Evolutionary conservation across 2,888 invertebrate genomes (phyloP).

Genomic region (Sinodicranocentrus sp.): DNA sequence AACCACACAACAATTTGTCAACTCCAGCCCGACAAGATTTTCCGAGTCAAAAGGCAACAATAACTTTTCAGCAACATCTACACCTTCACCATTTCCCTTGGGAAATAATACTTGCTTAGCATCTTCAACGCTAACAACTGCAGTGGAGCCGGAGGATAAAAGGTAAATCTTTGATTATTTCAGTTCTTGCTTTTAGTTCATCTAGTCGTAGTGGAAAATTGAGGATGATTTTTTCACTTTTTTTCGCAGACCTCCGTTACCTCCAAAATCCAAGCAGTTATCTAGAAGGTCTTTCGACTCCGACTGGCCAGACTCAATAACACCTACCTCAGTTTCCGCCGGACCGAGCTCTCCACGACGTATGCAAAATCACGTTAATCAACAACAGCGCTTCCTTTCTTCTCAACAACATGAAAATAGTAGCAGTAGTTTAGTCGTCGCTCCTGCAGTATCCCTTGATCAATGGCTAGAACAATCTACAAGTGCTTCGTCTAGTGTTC

Average conservation of each 20-base stretch:
- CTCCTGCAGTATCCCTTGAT: constrained; percentile 63
- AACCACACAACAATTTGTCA: neutral
- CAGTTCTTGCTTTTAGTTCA: too few relatives aligned
- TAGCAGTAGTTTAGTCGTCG: constrained; percentile 38
- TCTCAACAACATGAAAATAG: constrained; percentile 2
- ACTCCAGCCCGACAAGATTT: constrained; percentile 36
- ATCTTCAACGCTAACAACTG: constrained; percentile 5
- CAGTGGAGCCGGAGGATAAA: constrained; percentile 20
- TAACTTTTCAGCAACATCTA: constrained; percentile 27
- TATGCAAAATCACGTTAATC: constrained; percentile 19
- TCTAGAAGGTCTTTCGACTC: constrained; percentile 74
- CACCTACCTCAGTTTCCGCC: constrained; percentile 54
- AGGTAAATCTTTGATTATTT: constrained; percentile 6
- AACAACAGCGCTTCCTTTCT: neutral
- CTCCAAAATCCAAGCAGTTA: constrained; percentile 75
- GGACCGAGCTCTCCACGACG: constrained; percentile 52
- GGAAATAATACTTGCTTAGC: constrained; percentile 1
- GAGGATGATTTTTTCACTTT: too few relatives aligned
- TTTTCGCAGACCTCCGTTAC: constrained; percentile 73
- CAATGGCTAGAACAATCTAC: constrained; percentile 75
- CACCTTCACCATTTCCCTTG: neutral
- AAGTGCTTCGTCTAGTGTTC: constrained; percentile 38
- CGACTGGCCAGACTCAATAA: constrained; percentile 65
- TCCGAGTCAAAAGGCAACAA: constrained; percentile 33
- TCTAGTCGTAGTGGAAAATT: neutral